phyloP scores from a whole-genome alignment of 1,140 invertebrate genomes.

The Zaprionus capensis region DNA sequence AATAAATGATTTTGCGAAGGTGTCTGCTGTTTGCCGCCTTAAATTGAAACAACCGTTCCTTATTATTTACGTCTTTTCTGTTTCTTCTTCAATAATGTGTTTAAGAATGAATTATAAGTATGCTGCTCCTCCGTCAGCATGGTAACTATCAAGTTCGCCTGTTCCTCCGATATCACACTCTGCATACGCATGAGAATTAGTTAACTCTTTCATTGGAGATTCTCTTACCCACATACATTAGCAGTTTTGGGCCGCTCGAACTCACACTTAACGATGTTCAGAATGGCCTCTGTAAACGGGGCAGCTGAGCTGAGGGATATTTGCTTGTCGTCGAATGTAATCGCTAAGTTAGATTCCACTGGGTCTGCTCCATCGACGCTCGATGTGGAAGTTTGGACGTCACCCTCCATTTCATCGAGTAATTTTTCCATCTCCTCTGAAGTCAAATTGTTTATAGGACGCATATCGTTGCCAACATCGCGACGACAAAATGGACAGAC shows the following conservation, averaged over 20 bases:
- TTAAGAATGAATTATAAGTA: neutral
- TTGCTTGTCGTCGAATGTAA: neutral
- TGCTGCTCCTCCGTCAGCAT: slow-evolving; percentile 35
- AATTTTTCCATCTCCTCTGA: neutral
- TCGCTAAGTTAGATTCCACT: too few species aligned
- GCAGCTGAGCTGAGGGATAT: neutral
- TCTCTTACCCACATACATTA: slow-evolving; percentile 4
- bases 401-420: neutral
- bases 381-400: neutral
- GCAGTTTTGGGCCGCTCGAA: neutral
- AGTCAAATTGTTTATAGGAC: slow-evolving; percentile 29
- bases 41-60: neutral
- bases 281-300: slow-evolving; percentile 4
- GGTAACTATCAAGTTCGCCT: slow-evolving; percentile 24
- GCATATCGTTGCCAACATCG: slow-evolving; percentile 27
- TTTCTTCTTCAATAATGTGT: neutral
- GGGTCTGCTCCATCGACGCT: neutral
- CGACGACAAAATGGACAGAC: slow-evolving; percentile 38
- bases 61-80: neutral
- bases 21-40: neutral
- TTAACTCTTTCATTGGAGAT: neutral
- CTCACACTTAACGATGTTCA: slow-evolving; percentile 15
- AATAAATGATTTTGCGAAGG: slow-evolving; percentile 16
- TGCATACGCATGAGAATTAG: neutral
- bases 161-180: neutral